phyloP scores from a whole-genome alignment of 2,113 vertebrate species.

The Crocuta crocuta region DNA sequence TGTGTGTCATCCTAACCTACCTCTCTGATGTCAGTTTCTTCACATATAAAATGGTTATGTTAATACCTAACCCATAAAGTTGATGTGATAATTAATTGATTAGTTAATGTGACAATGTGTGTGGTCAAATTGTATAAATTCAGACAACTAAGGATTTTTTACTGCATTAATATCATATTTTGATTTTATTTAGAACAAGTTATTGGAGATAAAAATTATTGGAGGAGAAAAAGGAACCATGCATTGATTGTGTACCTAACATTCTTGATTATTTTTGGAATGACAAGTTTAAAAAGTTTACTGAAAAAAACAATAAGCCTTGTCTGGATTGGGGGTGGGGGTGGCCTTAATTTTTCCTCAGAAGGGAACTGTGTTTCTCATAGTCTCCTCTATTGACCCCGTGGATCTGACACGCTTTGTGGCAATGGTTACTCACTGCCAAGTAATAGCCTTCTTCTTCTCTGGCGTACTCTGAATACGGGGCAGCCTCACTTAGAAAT shows the following conservation, averaged over 20 bases:
- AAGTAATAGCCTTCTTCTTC: too few relatives aligned
- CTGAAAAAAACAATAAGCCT: background rate
- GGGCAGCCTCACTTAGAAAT: background rate
- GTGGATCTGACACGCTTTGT: background rate
- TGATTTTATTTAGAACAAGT: constrained; percentile 6
- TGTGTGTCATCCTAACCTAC: background rate
- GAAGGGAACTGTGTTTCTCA: background rate
- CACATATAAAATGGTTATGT: background rate
- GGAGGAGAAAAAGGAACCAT: background rate
- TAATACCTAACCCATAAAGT: background rate
- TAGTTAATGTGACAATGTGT: background rate
- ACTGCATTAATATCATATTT: background rate
- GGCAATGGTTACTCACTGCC: background rate
- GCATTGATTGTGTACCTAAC: background rate
- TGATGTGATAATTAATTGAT: constrained; percentile 17
- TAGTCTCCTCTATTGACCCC: background rate
- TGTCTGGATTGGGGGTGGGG: background rate
- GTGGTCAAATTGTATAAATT: background rate
- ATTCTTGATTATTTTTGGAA: background rate
- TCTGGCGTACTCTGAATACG: background rate
- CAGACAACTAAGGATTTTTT: background rate
- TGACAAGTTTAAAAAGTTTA: background rate
- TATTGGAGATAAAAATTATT: background rate
- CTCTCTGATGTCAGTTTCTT: background rate
- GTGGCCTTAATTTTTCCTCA: background rate